Conservation (phyloP, 2,888 invertebrate genomes). For the Cheilosia variabilis region DNA sequence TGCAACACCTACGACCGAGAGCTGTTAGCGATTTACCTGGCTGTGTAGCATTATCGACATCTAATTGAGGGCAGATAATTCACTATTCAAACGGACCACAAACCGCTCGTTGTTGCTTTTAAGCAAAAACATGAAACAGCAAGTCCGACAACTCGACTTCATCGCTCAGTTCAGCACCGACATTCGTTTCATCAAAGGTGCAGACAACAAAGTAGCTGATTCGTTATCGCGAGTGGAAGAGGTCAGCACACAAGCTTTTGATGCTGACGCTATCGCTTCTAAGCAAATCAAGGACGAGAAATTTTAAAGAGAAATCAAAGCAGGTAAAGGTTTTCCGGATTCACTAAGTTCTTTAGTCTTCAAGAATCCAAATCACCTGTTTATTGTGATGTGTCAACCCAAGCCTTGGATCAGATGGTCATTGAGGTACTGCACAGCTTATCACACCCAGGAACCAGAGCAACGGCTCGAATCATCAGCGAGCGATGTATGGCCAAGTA, state of each 20-base stretch:
- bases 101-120: constrained; percentile 77
- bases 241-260: constrained; percentile 1
- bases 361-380: constrained; percentile 14
- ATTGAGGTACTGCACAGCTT: constrained; percentile 19
- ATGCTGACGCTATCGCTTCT: constrained; percentile 19
- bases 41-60: constrained; percentile 77
- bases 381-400: constrained; percentile 29
- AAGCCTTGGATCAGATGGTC: constrained; percentile 1
- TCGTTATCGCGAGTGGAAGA: constrained; percentile 72
- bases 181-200: constrained; percentile 25
- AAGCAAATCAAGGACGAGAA: constrained; percentile 40
- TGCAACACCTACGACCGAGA: constrained; percentile 81
- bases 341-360: constrained; percentile 24
- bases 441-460: constrained; percentile 34
- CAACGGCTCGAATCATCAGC: background rate
- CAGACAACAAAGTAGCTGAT: constrained; percentile 63
- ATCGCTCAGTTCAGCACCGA: constrained; percentile 67
- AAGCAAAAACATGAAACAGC: constrained; percentile 76
- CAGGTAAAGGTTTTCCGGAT: constrained; percentile 10
- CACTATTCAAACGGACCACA: constrained; percentile 70
- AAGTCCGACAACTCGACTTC: constrained; percentile 79
- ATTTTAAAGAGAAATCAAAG: background rate
- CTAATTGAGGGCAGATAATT: constrained; percentile 66
- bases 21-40: constrained; percentile 80
- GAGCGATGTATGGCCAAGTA: constrained; percentile 46